Base-by-base conservation (phyloP, 2,797 vertebrate genomes). In the Zalophus californianus region DNA sequence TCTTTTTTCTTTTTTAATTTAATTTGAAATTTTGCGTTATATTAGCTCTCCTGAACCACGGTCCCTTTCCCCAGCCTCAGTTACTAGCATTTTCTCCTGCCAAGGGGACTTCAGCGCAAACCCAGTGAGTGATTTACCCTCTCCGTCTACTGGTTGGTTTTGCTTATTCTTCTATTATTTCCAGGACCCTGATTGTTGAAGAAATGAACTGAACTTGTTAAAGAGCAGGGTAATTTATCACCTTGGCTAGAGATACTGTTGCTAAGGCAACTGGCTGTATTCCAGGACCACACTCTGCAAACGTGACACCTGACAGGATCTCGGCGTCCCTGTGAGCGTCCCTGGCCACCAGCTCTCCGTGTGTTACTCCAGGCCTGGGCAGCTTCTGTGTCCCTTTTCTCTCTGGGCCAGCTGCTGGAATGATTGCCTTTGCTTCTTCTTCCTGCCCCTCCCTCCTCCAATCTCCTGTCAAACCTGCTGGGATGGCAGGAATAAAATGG, bases 161-260 rank as follows among this genome's bases (percentile, higher is more conserved):
- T 78, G 60, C 27, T 75, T 84, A 35, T 92, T 86, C 83, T 95
- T 29, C 0, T 93, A 38, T 90, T 73, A 89, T 96, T 96, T 93
- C 75, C 60, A 97, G 91, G 73, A 79, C 56, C 18, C 60, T 41
- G 48, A 83, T 64, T 52, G 85, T 95, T 97, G 97, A 96, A 97
- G 96, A 96, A 97, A 84, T 73, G 92, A 96, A 72, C 92, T 84
- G 91, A 88, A 87, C 95, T 96, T 96, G 75, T 94, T 90, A 87
- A 89, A 54, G 80, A 91, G 94, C 75, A 85, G 73, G 75, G 60
- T 96, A 35, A 95, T 96, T 91, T 93, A 87, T 98, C 95, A 98
- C 56, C 54, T 58, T 87, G 88, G 79, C 44, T 96, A 50, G 95
- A 95, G 94, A 97, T 96, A 85, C 89, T 44, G 97, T 98, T 98